phyloP scores from a whole-genome alignment of 1,140 invertebrate genomes.

The Tachypleus tridentatus region DNA sequence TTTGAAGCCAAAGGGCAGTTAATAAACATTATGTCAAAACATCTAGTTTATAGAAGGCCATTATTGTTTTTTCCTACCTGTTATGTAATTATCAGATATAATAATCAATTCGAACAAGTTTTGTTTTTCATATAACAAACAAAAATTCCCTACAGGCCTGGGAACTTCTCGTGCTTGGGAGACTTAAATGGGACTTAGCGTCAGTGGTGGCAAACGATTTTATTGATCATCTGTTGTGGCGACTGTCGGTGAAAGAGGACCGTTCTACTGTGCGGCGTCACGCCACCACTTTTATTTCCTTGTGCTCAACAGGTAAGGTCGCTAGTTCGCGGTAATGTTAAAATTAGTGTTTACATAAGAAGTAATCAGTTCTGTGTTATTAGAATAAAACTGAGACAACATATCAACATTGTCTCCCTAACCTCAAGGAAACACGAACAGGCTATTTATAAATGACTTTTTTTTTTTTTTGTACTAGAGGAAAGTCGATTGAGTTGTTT shows the following conservation, averaged over 20 bases:
- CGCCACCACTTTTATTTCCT: conserved; percentile 63
- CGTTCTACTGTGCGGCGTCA: conserved; percentile 39
- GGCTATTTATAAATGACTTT: too few species aligned
- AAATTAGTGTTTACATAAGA: too few species aligned
- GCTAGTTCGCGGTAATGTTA: not conserved
- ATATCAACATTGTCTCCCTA: too few species aligned
- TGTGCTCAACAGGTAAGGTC: conserved; percentile 59
- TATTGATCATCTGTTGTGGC: conserved; percentile 22
- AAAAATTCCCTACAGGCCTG: conserved; percentile 19
- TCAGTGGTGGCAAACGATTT: conserved; percentile 23
- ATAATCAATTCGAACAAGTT: too few species aligned
- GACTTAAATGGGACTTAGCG: conserved; percentile 25
- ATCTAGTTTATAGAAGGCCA: conserved; percentile 3
- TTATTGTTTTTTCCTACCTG: conserved; percentile 44
- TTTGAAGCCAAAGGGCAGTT: not conserved
- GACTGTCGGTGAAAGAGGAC: conserved; percentile 13
- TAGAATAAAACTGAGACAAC: too few species aligned
- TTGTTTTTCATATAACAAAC: too few species aligned
- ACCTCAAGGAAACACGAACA: too few species aligned
- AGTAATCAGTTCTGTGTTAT: too few species aligned
- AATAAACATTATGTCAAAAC: conserved; percentile 2
- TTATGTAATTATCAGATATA: conserved; percentile 26
- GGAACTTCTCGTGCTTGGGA: conserved; percentile 24
- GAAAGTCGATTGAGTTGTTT: too few species aligned
- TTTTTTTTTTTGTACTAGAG: too few species aligned